Percentiles rank a stretch among this genome's conserved stretches.
phyloP scores from a whole-genome alignment of 2,797 vertebrate species.

The Salmo trutta region DNA sequence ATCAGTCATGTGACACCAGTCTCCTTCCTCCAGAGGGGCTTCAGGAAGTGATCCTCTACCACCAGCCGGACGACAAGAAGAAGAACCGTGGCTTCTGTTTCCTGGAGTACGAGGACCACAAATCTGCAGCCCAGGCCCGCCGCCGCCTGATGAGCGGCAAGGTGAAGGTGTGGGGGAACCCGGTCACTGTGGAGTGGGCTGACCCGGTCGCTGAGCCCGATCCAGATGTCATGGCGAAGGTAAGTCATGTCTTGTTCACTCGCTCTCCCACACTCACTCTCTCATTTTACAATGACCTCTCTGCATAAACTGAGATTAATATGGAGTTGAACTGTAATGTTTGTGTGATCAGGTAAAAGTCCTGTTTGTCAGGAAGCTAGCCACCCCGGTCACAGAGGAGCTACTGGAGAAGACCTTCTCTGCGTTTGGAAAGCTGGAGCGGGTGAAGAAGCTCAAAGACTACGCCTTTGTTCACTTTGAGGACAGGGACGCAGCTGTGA shows the following conservation, averaged over 20 bases:
- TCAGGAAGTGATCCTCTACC: slow-evolving; percentile 94
- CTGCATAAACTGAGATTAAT: neutral
- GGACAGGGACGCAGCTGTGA: slow-evolving; percentile 94
- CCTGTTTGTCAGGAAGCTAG: slow-evolving; percentile 96
- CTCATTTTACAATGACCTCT: neutral
- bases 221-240: slow-evolving; percentile 98
- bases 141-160: slow-evolving; percentile 99
- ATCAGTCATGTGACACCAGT: neutral
- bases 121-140: slow-evolving; percentile 96
- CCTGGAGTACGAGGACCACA: slow-evolving; percentile 98
- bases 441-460: slow-evolving; percentile 98
- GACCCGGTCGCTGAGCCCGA: slow-evolving; percentile 98
- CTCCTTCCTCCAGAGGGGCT: slow-evolving; percentile 70
- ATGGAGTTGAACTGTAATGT: neutral
- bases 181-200: slow-evolving; percentile 98
- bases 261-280: neutral
- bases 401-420: slow-evolving; percentile 96
- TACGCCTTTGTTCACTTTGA: slow-evolving; percentile 99
- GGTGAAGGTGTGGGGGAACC: slow-evolving; percentile 98
- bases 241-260: slow-evolving; percentile 44
- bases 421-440: slow-evolving; percentile 96
- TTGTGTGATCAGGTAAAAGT: slow-evolving; percentile 87
- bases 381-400: slow-evolving; percentile 95
- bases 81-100: slow-evolving; percentile 99
- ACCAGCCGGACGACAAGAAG: slow-evolving; percentile 98